phyloP scores from a whole-genome alignment of 1,140 invertebrate species.

The Yoshiicerus persimilis region DNA sequence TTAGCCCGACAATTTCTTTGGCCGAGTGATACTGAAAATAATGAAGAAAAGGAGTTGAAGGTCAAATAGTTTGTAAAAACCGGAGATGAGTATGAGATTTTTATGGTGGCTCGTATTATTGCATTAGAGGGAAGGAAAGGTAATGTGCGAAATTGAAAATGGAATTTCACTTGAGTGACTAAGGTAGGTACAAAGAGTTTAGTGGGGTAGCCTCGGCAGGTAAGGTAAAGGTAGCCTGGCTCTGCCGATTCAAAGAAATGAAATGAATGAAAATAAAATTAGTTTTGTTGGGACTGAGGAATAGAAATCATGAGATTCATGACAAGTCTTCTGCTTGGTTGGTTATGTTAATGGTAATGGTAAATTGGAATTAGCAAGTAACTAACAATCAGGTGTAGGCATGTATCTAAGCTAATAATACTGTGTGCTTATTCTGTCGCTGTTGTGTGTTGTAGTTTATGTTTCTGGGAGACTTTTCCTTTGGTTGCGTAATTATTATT shows the following conservation, averaged over 20 bases:
- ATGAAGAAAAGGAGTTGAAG: background rate
- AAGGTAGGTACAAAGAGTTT: background rate
- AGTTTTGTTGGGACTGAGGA: background rate
- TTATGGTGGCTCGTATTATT: background rate
- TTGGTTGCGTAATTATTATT: conserved; percentile 5
- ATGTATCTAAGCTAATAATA: background rate
- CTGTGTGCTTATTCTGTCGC: background rate
- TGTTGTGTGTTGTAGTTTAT: background rate
- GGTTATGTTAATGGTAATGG: background rate
- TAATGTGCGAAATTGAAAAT: conserved; percentile 14
- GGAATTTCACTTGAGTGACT: background rate
- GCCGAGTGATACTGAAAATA: background rate
- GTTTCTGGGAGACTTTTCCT: background rate
- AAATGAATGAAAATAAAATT: background rate
- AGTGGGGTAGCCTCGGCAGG: background rate
- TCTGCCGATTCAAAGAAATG: background rate
- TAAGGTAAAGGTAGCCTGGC: no score
- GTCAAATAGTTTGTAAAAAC: background rate
- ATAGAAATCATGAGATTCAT: background rate
- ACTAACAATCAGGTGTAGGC: background rate
- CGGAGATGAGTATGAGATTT: background rate
- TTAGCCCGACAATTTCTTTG: background rate
- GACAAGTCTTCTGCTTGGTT: background rate
- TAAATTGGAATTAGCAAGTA: background rate
- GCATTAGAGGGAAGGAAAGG: background rate